Percentiles rank a stretch among this genome's conserved stretches.
Evolutionary conservation across 1,140 invertebrate genomes (phyloP).

Genomic region (Diorhabda carinulata): DNA sequence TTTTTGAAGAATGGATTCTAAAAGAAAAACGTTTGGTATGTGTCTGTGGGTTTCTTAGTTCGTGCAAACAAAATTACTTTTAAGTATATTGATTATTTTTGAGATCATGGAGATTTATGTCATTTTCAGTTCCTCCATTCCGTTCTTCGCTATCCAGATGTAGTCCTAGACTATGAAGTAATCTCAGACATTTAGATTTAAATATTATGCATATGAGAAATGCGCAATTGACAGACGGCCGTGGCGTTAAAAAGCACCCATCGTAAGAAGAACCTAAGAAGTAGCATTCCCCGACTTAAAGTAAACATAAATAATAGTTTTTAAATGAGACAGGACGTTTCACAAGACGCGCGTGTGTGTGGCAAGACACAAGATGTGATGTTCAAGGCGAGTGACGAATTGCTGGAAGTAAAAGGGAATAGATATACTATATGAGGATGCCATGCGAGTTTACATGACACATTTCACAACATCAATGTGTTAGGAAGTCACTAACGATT

Average conservation of each 20-base stretch:
- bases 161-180: not conserved
- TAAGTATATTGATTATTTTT: not conserved
- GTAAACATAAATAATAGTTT: conserved; percentile 51
- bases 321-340: conserved; percentile 51
- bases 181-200: not conserved
- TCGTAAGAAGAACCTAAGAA: conserved; percentile 10
- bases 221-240: not conserved
- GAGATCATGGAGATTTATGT: not conserved
- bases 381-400: conserved; percentile 47
- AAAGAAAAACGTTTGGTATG: too few relatives aligned
- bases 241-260: not conserved
- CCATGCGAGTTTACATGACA: conserved; percentile 42
- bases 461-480: conserved; percentile 46
- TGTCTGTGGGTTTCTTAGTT: too few relatives aligned
- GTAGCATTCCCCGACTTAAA: conserved; percentile 30
- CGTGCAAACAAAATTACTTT: not conserved
- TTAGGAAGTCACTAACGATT: conserved; percentile 45
- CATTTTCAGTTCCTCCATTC: not conserved
- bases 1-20: too few relatives aligned
- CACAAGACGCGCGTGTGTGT: conserved; percentile 44
- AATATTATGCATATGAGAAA: not conserved
- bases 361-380: conserved; percentile 44
- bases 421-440: conserved; percentile 24
- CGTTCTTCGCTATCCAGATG: not conserved
- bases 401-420: conserved; percentile 32